phyloP scores from a whole-genome alignment of 2,888 invertebrate species.

The Cephus pygmeus region DNA sequence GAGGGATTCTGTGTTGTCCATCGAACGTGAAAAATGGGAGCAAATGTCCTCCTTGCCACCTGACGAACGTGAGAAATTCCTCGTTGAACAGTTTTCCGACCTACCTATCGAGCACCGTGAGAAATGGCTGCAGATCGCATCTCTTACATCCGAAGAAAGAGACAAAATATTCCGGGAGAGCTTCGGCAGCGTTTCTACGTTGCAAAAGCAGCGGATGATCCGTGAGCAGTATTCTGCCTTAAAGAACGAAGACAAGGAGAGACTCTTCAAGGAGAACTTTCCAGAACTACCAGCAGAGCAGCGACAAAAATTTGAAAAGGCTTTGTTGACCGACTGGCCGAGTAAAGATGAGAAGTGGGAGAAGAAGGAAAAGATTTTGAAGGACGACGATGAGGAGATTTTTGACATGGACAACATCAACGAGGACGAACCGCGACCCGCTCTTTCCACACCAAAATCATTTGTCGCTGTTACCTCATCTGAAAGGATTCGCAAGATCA shows the following conservation, averaged over 20 bases:
- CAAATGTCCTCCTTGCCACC: slow-evolving; percentile 61
- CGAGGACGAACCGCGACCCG: slow-evolving; percentile 55
- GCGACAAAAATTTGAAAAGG: slow-evolving; percentile 70
- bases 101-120: slow-evolving; percentile 57
- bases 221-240: slow-evolving; percentile 60
- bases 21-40: slow-evolving; percentile 62
- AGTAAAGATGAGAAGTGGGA: slow-evolving; percentile 24
- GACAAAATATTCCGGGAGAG: slow-evolving; percentile 59
- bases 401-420: slow-evolving; percentile 78
- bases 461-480: slow-evolving; percentile 69
- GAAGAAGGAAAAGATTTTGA: slow-evolving; percentile 43
- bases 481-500: slow-evolving; percentile 72
- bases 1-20: slow-evolving; percentile 59
- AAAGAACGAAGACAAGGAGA: slow-evolving; percentile 59
- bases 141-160: slow-evolving; percentile 55
- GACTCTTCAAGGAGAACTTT: slow-evolving; percentile 61
- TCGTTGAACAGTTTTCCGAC: slow-evolving; percentile 61
- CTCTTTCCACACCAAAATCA: slow-evolving; percentile 58
- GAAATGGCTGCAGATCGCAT: slow-evolving; percentile 63
- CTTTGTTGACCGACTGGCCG: slow-evolving; percentile 66
- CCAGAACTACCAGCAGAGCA: slow-evolving; percentile 61
- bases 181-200: slow-evolving; percentile 55
- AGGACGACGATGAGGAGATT: slow-evolving; percentile 71
- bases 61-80: slow-evolving; percentile 57
- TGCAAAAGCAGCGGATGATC: slow-evolving; percentile 61